These are phyloP conservation scores for Drosophila elegans DNA, from an alignment of 1,140 invertebrate genomes.

Conservation along the genomic window DNA sequence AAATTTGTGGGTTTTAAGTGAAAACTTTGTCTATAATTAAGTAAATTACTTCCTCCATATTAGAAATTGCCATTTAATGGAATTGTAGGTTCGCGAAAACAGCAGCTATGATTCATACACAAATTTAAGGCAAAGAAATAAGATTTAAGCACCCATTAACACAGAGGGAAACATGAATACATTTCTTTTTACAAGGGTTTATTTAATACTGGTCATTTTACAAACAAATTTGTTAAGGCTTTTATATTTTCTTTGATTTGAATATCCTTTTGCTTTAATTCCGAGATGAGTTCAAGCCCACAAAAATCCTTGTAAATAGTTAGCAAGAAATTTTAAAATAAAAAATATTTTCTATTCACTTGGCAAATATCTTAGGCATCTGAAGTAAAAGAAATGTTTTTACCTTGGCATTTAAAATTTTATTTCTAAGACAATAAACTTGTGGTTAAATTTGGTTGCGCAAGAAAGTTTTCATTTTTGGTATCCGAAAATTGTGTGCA, in stretches of 20 bases:
- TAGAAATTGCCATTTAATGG: conserved; percentile 9
- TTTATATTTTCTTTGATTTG: too few species aligned
- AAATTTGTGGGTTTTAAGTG: conserved; percentile 6
- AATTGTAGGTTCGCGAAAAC: not conserved
- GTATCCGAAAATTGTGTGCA: not conserved
- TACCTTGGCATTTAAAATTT: not conserved
- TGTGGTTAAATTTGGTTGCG: conserved; percentile 11
- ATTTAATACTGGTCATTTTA: too few species aligned
- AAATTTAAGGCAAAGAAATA: not conserved
- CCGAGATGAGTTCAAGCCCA: not conserved
- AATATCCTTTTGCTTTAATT: not conserved
- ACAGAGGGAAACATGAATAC: not conserved
- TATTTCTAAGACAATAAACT: conserved; percentile 5
- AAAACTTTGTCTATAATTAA: conserved; percentile 36
- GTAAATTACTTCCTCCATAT: conserved; percentile 28
- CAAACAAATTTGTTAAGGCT: too few species aligned
- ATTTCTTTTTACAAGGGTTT: too few species aligned
- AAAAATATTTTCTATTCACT: not conserved
- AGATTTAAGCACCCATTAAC: conserved; percentile 1
- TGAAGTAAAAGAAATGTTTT: not conserved
- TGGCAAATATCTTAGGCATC: not conserved
- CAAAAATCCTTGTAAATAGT: not conserved
- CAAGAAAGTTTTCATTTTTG: conserved; percentile 3
- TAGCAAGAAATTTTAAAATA: not conserved
- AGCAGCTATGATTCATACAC: conserved; percentile 4